Base-by-base conservation (phyloP, 2,888 invertebrate genomes). In the Cantharis flavilabris region DNA sequence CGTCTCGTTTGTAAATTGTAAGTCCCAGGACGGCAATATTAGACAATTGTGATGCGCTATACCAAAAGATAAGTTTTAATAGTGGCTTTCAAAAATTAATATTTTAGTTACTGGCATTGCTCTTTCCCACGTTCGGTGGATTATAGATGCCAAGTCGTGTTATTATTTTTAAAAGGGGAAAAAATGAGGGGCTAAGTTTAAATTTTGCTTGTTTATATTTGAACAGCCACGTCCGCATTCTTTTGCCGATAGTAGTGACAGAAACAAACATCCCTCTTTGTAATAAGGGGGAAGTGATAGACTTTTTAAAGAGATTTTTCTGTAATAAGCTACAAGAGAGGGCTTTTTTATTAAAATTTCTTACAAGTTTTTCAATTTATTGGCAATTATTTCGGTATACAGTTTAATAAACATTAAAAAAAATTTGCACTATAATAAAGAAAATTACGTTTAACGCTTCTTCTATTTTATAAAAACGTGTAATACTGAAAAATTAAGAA, bases 401-500 rank as follows among this genome's bases (percentile, higher is more conserved):
- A 49, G n/a, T 49, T 49, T 49, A 13, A n/a, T 49, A 49, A n/a
- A 49, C n/a, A 49, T 49, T 13, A 49, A 49, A 49, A 26, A 49
- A 49, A 49, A 49, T 49, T 49, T 49, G 33, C 33, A 49, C 33
- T 49, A 49, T 49, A 49, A 30, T 10, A 11, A 30, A 30, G 20
- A 20, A 20, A 20, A 20, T 20, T 20, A 20, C 20, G 20, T 20
- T 20, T 20, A 20, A 20, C 20, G 20, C 20, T 20, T 11, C 13
- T 13, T 33, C 33, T 33, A 13, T 33, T 13, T 33, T 49, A 49
- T 49, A 49, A n/a, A 49, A 49, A 49, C 49, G 20, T 4, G 5
- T 67, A 67, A 67, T 67, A 67, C 65, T 67, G 65, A 67, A 67
- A 67, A 23, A 26, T 67, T 67, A 20, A 49, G n/a, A 73, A 16